These are phyloP conservation scores for Cantharis flavilabris DNA, from an alignment of 2,888 invertebrate genomes.

Conservation along the genomic window DNA sequence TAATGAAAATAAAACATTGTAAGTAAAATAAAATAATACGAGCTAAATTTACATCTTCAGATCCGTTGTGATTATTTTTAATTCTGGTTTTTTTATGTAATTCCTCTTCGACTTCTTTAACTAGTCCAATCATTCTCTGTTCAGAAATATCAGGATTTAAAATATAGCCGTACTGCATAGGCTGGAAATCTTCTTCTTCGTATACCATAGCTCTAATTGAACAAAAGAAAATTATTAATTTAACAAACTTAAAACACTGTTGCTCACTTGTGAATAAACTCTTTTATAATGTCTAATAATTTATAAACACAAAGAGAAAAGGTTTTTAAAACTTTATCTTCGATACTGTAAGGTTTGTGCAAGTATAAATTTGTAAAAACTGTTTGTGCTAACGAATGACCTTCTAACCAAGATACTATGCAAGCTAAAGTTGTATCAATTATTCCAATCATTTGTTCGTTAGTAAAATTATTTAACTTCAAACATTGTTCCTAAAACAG, in stretches of 20 bases:
- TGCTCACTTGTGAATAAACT: constrained; percentile 82
- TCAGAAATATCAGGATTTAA: constrained; percentile 82
- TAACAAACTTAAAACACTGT: not conserved
- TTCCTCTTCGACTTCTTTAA: constrained; percentile 92
- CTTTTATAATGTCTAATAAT: constrained; percentile 85
- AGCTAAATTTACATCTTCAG: not conserved
- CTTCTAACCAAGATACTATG: constrained; percentile 96
- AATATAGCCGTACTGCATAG: constrained; percentile 88
- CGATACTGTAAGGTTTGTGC: constrained; percentile 85
- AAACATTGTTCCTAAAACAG: constrained; percentile 71
- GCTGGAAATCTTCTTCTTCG: constrained; percentile 96
- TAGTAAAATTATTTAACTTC: constrained; percentile 75
- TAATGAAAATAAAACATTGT: not conserved
- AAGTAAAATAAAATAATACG: not conserved
- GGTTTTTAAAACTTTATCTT: constrained; percentile 80
- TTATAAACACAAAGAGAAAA: constrained; percentile 89
- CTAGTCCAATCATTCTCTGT: constrained; percentile 76
- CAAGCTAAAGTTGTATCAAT: constrained; percentile 94
- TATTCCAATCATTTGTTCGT: constrained; percentile 85
- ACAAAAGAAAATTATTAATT: not conserved
- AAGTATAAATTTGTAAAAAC: constrained; percentile 95
- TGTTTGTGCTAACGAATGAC: constrained; percentile 94
- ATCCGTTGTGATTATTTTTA: constrained; percentile 1
- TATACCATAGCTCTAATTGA: constrained; percentile 75
- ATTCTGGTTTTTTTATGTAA: constrained; percentile 31